Conservation (phyloP, 2,797 vertebrate species). For the Harpagifer antarcticus region DNA sequence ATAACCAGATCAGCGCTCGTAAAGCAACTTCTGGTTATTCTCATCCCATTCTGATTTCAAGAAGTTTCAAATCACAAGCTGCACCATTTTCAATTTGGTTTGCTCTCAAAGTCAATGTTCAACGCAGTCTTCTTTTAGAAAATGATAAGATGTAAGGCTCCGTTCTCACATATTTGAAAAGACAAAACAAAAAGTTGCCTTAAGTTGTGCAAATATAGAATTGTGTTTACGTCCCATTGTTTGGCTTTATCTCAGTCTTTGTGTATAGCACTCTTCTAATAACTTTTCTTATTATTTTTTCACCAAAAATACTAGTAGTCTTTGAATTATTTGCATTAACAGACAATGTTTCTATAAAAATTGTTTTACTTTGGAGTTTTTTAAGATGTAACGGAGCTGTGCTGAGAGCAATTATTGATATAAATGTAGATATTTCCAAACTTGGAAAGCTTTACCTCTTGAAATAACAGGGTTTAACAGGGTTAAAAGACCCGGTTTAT, state of each 20-base stretch:
- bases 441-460: too few relatives aligned
- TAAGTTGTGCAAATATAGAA: not conserved
- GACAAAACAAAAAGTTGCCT: not conserved
- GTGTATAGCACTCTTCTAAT: too few relatives aligned
- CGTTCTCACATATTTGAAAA: not conserved
- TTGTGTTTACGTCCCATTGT: not conserved
- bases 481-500: too few relatives aligned
- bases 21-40: not conserved
- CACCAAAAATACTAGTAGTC: not conserved
- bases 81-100: not conserved
- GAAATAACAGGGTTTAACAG: too few relatives aligned
- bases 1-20: conserved; percentile 1
- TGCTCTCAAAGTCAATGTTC: not conserved
- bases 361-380: not conserved
- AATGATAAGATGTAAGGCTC: not conserved
- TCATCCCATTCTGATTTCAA: not conserved
- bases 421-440: not conserved
- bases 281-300: too few relatives aligned
- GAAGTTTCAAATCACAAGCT: not conserved
- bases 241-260: not conserved
- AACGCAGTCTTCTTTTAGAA: not conserved
- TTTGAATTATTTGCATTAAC: not conserved
- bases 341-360: not conserved
- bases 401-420: not conserved
- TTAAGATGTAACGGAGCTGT: not conserved